Conservation (phyloP, 2,797 vertebrate species). For the Mallotus villosus region DNA sequence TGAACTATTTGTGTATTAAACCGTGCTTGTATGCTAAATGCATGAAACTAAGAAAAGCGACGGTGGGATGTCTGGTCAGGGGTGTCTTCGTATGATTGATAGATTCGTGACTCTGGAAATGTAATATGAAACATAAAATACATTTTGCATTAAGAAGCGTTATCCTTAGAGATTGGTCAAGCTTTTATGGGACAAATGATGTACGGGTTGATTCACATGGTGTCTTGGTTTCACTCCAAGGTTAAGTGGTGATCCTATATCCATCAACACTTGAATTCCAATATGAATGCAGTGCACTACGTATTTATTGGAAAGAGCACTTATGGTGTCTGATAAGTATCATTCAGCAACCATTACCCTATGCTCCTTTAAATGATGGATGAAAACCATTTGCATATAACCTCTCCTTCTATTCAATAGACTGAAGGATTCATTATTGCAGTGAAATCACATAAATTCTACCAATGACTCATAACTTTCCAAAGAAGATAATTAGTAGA, state of each 20-base stretch:
- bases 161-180: slow-evolving; percentile 70
- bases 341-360: slow-evolving; percentile 73
- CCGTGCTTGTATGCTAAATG: background rate
- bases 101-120: slow-evolving; percentile 59
- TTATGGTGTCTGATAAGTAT: slow-evolving; percentile 77
- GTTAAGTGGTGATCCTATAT: slow-evolving; percentile 81
- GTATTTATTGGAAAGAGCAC: slow-evolving; percentile 78
- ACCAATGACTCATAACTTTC: slow-evolving; percentile 55
- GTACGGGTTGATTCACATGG: slow-evolving; percentile 63
- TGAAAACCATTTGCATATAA: slow-evolving; percentile 69
- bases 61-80: background rate
- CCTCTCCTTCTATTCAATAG: slow-evolving; percentile 62
- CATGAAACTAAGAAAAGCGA: too few species aligned
- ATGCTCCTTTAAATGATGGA: slow-evolving; percentile 71
- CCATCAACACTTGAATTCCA: slow-evolving; percentile 68
- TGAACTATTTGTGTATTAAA: background rate
- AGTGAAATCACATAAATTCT: slow-evolving; percentile 57
- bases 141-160: slow-evolving; percentile 66
- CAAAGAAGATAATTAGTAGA: slow-evolving; percentile 56
- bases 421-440: slow-evolving; percentile 62
- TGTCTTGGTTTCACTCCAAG: slow-evolving; percentile 75
- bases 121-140: slow-evolving; percentile 73
- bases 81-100: slow-evolving; percentile 56
- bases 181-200: slow-evolving; percentile 66
- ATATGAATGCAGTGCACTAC: slow-evolving; percentile 68